These are phyloP conservation scores for Tolypeutes matacus DNA, from an alignment of 2,797 vertebrate species.

Conservation along the genomic window DNA sequence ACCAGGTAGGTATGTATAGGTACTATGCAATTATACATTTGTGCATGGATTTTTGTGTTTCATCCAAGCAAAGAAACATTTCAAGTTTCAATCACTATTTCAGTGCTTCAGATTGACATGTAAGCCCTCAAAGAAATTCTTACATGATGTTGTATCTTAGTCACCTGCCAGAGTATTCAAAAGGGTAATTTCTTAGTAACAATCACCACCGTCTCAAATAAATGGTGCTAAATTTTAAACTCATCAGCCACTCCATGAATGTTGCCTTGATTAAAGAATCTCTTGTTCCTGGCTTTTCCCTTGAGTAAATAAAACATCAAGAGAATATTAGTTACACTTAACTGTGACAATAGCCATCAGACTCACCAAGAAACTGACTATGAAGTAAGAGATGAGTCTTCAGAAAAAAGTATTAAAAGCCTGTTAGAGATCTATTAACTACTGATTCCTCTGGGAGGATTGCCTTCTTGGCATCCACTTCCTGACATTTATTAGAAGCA, in stretches of 20 bases:
- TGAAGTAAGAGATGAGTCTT: constrained; percentile 58
- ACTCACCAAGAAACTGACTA: constrained; percentile 62
- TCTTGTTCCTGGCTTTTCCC: constrained; percentile 13
- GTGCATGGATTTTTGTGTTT: neutral
- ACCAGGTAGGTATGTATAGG: neutral
- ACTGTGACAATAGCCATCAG: constrained; percentile 60
- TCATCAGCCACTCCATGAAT: neutral
- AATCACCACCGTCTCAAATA: neutral
- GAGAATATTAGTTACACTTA: constrained; percentile 59
- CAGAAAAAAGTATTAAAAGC: constrained; percentile 59
- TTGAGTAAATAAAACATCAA: constrained; percentile 57
- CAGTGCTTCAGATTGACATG: neutral
- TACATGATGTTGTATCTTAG: neutral
- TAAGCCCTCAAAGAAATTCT: neutral
- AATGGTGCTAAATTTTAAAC: neutral
- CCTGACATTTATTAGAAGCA: constrained; percentile 72
- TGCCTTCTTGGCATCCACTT: constrained; percentile 56
- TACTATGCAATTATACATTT: neutral
- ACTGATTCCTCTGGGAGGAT: constrained; percentile 40
- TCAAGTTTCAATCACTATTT: neutral
- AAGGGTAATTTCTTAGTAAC: neutral
- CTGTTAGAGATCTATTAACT: constrained; percentile 68
- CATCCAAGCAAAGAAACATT: neutral
- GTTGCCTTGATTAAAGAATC: constrained; percentile 45
- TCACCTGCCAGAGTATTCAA: neutral